Conservation (phyloP, 1,140 invertebrate genomes). For the Papilio xuthus region DNA sequence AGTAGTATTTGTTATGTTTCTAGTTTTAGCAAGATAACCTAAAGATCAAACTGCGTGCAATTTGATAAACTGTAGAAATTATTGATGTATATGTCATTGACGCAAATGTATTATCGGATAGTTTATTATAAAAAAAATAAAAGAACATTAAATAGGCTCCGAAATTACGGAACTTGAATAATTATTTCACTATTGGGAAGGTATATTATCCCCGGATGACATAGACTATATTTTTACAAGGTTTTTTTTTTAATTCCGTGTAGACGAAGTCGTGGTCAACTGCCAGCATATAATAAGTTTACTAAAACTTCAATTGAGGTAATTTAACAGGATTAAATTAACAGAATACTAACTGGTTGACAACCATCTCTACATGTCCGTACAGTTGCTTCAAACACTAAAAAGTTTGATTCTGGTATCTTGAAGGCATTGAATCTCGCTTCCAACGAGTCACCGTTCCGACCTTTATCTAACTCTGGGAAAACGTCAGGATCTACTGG, state of each 20-base stretch:
- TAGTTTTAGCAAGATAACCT: conserved; percentile 24
- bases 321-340: neutral
- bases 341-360: conserved; percentile 86
- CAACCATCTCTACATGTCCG: conserved; percentile 94
- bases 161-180: no score
- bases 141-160: no score
- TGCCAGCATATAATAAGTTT: neutral
- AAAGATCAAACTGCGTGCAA: neutral
- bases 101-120: conserved; percentile 18
- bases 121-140: neutral
- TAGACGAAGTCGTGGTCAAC: no score
- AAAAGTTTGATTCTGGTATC: conserved; percentile 96
- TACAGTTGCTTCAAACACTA: conserved; percentile 96
- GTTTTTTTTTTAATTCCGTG: no score
- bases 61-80: conserved; percentile 9
- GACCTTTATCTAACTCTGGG: conserved; percentile 92
- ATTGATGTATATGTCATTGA: neutral
- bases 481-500: conserved; percentile 96
- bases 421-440: conserved; percentile 97
- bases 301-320: neutral
- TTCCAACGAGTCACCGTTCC: conserved; percentile 93
- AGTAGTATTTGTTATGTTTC: neutral
- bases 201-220: no score
- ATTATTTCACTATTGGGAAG: no score
- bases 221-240: no score